Evolutionary conservation across 53 echinoderm and acorn worm genomes (phyloP), one percentile per base, ranked within the genome.

Genomic region (Temnopleurus reevesii): DNA sequence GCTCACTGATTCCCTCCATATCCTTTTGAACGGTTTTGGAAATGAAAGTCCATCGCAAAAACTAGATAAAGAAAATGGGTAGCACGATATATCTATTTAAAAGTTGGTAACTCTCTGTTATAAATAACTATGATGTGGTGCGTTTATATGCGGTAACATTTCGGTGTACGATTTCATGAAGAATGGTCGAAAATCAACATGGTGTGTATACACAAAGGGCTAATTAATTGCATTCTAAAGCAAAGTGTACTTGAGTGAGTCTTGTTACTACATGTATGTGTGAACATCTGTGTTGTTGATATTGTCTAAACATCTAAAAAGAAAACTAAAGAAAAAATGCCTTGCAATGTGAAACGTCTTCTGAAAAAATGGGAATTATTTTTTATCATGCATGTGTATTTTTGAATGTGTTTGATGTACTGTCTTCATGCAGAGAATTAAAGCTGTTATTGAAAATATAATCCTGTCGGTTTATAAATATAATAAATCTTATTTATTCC

Each of bases 231-330:
- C 29, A 29, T 79, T 79, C 8, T 30, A 24, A 49, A 49, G 49
- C 47, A 47, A 79, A 79, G 79, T 79, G 79, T 79, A 79, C 79
- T 79, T 79, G 79, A 79, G 3, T n/a, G 59, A 49, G 41, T 38
- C 30, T 31, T 1, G 21, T 35, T 17, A 34, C 18, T 64, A 60
- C 5, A 60, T 60, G 60, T 25, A 64, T 71, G 4, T 71, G 38
- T 71, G 41, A 71, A n/a, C 30, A 41, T 41, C 21, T 43, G 15
- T 21, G 43, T n/a, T 71, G 8, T 41, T 41, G 0, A 4, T 33
- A 34, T 63, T 9, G 2, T 49, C 4, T 7, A 33, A 31, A 31
- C 63, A 63, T 63, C 63, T 30, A 71, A 71, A 71, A 41, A 41
- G 0, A 0, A 17, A 49, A 49, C 9, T 9, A 12, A 38, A 71